Evolutionary conservation across 2,113 vertebrate species (phyloP).

Genomic region (Coturnix japonica): DNA sequence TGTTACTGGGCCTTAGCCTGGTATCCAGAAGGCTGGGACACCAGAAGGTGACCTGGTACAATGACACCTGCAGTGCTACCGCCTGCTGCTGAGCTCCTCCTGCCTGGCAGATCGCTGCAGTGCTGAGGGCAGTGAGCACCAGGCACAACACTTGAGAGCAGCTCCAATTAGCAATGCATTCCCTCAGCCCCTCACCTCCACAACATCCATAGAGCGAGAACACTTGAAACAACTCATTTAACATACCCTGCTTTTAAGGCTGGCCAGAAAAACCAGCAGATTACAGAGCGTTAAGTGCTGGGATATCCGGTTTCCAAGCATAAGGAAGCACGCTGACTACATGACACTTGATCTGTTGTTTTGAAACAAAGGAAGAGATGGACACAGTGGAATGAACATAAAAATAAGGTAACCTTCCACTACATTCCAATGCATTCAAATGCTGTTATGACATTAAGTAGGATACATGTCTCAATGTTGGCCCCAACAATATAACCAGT

Average conservation of each 20-base stretch:
- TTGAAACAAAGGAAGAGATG: neutral
- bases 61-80: neutral
- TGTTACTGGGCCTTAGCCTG: fast-evolving
- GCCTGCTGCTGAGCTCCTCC: neutral
- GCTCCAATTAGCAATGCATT: neutral
- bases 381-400: neutral
- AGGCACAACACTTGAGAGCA: fast-evolving
- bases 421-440: neutral
- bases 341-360: neutral
- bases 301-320: neutral
- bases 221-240: neutral
- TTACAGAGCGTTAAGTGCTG: neutral
- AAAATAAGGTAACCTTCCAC: neutral
- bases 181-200: no score
- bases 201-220: neutral
- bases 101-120: neutral
- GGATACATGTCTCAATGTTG: conserved; percentile 99
- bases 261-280: neutral
- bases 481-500: conserved; percentile 98
- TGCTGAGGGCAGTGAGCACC: neutral
- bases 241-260: neutral
- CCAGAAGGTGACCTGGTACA: neutral
- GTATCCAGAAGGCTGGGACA: neutral
- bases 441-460: conserved; percentile 10
- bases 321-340: fast-evolving